phyloP scores from a whole-genome alignment of 2,888 invertebrate genomes.

The Cabera pusaria region DNA sequence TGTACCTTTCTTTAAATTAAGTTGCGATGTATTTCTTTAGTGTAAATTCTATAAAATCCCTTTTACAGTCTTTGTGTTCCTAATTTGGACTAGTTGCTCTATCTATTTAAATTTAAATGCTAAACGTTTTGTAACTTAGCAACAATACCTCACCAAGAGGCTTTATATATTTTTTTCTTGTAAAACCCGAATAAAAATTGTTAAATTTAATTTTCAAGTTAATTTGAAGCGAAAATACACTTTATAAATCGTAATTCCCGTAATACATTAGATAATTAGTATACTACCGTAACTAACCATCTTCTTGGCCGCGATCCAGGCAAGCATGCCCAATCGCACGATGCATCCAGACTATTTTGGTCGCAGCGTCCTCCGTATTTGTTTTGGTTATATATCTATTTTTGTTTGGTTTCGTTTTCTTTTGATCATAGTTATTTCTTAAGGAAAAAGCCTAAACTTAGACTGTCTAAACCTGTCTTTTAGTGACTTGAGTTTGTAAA shows the following conservation, averaged over 20 bases:
- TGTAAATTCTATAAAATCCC: too few species aligned
- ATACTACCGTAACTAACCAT: conserved; percentile 40
- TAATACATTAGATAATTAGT: conserved; percentile 30
- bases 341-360: conserved; percentile 68
- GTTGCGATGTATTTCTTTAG: too few species aligned
- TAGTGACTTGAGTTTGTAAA: too few species aligned
- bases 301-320: conserved; percentile 58
- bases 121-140: too few species aligned
- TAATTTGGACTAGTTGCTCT: too few species aligned
- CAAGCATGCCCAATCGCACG: conserved; percentile 58
- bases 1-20: conserved; percentile 1
- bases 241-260: conserved; percentile 37
- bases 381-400: conserved; percentile 58
- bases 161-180: too few species aligned
- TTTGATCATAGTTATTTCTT: conserved; percentile 36
- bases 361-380: conserved; percentile 64
- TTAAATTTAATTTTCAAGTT: too few species aligned
- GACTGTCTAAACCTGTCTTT: too few species aligned
- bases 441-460: too few species aligned
- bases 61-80: background rate
- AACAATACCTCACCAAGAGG: too few species aligned
- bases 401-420: conserved; percentile 47
- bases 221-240: conserved; percentile 41
- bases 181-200: too few species aligned
- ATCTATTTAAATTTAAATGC: too few species aligned